Conservation (phyloP, 2,888 invertebrate genomes). For the Hanleya hanleyi region DNA sequence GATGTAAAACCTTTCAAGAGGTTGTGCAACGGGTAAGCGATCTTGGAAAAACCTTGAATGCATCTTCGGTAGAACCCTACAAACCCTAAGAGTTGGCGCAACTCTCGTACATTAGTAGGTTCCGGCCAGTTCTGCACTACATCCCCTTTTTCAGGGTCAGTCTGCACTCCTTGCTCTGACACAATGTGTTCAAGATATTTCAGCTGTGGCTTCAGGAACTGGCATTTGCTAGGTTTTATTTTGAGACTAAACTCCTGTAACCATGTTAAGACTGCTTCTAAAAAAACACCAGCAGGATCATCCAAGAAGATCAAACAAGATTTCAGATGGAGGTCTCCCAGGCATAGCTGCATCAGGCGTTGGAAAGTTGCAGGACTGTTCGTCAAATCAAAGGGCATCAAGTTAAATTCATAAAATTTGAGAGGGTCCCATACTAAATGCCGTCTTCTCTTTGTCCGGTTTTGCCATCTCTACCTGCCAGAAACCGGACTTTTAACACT, state of each 20-base stretch:
- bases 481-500: slow-evolving; percentile 25
- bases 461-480: slow-evolving; percentile 1
- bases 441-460: slow-evolving; percentile 33
- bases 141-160: slow-evolving; percentile 16
- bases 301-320: slow-evolving; percentile 21
- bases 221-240: slow-evolving; percentile 27
- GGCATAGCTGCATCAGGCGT: slow-evolving; percentile 22
- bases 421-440: slow-evolving; percentile 19
- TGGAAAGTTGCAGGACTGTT: slow-evolving; percentile 11
- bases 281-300: slow-evolving; percentile 19
- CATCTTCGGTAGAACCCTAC: slow-evolving; percentile 32
- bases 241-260: slow-evolving; percentile 28
- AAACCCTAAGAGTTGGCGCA: slow-evolving; percentile 28
- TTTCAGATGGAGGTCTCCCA: not conserved
- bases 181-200: slow-evolving; percentile 35
- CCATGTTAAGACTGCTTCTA: slow-evolving; percentile 22
- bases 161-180: slow-evolving; percentile 19
- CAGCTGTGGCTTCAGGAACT: slow-evolving; percentile 27
- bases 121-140: slow-evolving; percentile 25
- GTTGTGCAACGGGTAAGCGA: slow-evolving; percentile 19
- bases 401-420: not conserved
- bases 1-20: slow-evolving; percentile 10
- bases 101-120: slow-evolving; percentile 17
- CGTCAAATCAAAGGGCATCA: not conserved
- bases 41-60: slow-evolving; percentile 21